Base-by-base conservation (phyloP, 1,140 invertebrate species). In the Camponotus pennsylvanicus region DNA sequence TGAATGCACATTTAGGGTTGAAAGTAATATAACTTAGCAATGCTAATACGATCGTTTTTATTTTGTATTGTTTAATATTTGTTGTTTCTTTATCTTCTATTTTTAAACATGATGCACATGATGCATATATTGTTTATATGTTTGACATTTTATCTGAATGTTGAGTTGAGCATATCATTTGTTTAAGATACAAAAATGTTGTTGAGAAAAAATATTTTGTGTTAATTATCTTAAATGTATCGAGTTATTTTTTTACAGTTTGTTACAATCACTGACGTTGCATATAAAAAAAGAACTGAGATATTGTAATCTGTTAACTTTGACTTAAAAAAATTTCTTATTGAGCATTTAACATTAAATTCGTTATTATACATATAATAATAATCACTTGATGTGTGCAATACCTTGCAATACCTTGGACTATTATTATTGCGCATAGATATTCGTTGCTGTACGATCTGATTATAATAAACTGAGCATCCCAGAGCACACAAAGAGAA, bases 251-350 rank as follows among this genome's bases (percentile, higher is more conserved):
- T 69, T 67, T 45, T 80, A 27, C 64, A 57, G 70, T 80, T 57
- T 55, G 64, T 79, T 70, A 57, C 32, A 70, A 80, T 80, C 78
- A 59, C 45, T 57, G 77, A 21, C 13, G 6, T 55, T 69, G 27
- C 15, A 45, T 49, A 21, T 69, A 69, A 21, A 80, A 70, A 80
- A 32, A 80, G 32, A 55, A 52, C 40, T 57, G n/a, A 70, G 64
- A 80, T 80, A 80, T 52, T 13, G 78, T 80, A 80, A 80, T 80
- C 78, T 80, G 49, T 11, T 80, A 80, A 70, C 49, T 79, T 69
- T 42, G 64, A 45, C 45, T 69, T 52, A 13, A 49, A 40, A 55
- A 75, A 59, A 5, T 59, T 82, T 42, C 5, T 80, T 34, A 8
- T 83, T 61, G 61, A 83, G 40, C 55, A 9, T 83, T 52, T 73